Evolutionary conservation across 2,113 vertebrate species (phyloP).

Genomic region (Upupa epops): DNA sequence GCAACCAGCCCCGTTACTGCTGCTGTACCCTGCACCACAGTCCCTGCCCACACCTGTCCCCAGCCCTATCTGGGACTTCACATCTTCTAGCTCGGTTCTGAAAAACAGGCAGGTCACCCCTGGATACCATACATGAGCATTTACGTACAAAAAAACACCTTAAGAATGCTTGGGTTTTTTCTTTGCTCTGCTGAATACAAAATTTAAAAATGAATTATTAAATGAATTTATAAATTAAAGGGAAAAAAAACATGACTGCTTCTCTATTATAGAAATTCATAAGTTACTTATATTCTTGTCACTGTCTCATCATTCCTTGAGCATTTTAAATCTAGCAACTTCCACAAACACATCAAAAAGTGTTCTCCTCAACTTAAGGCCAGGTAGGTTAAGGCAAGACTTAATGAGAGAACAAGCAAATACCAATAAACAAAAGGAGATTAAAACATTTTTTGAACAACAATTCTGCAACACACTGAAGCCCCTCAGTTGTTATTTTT

Average conservation of each 20-base stretch:
- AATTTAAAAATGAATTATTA: not conserved
- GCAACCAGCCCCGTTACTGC: not conserved
- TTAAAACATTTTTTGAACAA: no score
- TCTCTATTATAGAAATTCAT: not conserved
- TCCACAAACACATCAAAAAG: not conserved
- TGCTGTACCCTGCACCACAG: not conserved
- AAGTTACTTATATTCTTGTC: not conserved
- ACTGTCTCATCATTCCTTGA: not conserved
- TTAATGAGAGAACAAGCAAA: not conserved
- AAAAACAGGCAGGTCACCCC: accelerated
- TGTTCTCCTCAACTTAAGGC: not conserved
- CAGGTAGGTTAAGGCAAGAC: not conserved
- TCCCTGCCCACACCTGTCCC: accelerated
- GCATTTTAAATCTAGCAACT: not conserved
- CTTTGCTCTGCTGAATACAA: not conserved
- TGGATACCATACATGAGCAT: not conserved
- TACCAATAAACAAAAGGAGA: not conserved
- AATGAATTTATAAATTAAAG: not conserved
- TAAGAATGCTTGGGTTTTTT: accelerated
- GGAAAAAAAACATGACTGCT: not conserved
- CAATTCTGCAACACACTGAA: no score
- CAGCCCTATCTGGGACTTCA: not conserved
- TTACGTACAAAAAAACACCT: not conserved
- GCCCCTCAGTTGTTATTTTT: no score
- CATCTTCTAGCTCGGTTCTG: not conserved